Evolutionary conservation across 2,113 vertebrate genomes (phyloP).

Genomic region (Mus musculus): DNA sequence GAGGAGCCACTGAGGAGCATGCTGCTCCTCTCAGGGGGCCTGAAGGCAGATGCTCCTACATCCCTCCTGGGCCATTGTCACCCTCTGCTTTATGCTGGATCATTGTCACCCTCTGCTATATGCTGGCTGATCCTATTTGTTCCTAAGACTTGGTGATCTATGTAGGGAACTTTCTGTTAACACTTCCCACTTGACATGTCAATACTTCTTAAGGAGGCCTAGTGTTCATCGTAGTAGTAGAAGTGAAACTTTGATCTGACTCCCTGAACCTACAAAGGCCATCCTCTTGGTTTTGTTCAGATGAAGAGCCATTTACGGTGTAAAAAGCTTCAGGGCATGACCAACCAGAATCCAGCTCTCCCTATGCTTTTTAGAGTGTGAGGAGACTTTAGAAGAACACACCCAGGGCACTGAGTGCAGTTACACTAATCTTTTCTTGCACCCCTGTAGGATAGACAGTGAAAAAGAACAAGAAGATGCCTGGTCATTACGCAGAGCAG

Average conservation of each 20-base stretch:
- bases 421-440: not conserved
- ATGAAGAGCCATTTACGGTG: not conserved
- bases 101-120: not conserved
- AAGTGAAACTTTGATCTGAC: not conserved
- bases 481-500: not conserved
- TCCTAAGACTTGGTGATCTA: conserved; percentile 16
- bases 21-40: not conserved
- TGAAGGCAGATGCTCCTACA: not conserved
- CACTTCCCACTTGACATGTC: conserved; percentile 26
- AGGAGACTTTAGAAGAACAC: not conserved
- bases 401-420: not conserved
- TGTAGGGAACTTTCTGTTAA: conserved; percentile 10
- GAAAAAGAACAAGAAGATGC: not conserved
- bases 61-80: not conserved
- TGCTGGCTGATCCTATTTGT: not conserved
- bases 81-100: not conserved
- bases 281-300: conserved; percentile 1
- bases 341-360: not conserved
- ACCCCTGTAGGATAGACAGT: not conserved
- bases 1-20: not conserved
- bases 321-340: not conserved
- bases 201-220: not conserved
- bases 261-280: not conserved
- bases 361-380: not conserved
- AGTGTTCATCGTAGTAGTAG: not conserved